A percentile compares a stretch with the other conserved stretches of the same genome.
Conservation (phyloP, 2,888 invertebrate genomes). For the Nematopogon swammerdamellus region DNA sequence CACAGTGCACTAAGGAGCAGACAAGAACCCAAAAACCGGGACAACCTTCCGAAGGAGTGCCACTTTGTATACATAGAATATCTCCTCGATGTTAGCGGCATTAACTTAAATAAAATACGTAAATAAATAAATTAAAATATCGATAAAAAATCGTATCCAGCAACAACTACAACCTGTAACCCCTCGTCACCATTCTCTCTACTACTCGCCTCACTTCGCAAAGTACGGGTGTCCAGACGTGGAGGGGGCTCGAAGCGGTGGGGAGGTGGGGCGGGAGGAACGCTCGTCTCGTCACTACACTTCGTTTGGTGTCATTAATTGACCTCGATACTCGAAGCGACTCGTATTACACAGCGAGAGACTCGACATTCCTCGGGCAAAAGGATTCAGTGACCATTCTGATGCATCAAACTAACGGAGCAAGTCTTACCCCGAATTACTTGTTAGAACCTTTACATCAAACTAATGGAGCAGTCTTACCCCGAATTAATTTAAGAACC, state of each 20-base stretch:
- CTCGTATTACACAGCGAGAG: neutral
- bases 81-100: conserved; percentile 34
- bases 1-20: conserved; percentile 24
- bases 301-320: neutral
- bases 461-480: no score
- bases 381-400: no score
- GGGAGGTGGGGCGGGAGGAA: neutral
- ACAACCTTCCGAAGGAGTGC: conserved; percentile 57
- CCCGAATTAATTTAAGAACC: no score
- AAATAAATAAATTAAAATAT: conserved; percentile 48
- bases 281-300: neutral
- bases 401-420: no score
- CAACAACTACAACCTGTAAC: conserved; percentile 50
- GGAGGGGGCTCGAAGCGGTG: neutral
- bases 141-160: conserved; percentile 26
- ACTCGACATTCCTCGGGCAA: neutral
- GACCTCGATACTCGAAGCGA: neutral
- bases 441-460: no score
- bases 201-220: neutral
- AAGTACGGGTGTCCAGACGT: neutral
- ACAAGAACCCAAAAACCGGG: conserved; percentile 58
- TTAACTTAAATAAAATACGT: conserved; percentile 39
- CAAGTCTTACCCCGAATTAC: no score
- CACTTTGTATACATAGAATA: conserved; percentile 41
- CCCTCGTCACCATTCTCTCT: conserved; percentile 22